Percentiles rank a stretch among this genome's conserved stretches.
Conservation (phyloP, 2,797 vertebrate species). For the Mus minutoides region DNA sequence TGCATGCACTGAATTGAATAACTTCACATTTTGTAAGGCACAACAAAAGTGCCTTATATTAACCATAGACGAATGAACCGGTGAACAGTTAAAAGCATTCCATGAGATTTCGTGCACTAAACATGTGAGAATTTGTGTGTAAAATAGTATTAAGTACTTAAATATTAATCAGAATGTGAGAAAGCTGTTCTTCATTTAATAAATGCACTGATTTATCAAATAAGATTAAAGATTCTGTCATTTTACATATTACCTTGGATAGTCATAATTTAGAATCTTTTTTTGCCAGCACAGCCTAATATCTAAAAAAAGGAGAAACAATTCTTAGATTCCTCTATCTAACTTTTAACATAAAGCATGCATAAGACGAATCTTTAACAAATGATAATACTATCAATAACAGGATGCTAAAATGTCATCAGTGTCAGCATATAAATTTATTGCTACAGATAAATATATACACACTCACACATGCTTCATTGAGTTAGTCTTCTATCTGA, state of each 20-base stretch:
- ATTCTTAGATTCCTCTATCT: slow-evolving; percentile 9
- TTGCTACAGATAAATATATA: slow-evolving; percentile 41
- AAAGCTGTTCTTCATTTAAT: slow-evolving; percentile 62
- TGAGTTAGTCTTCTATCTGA: neutral
- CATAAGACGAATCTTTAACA: neutral
- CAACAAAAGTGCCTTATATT: slow-evolving; percentile 86
- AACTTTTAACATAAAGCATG: slow-evolving; percentile 27
- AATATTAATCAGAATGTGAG: slow-evolving; percentile 64
- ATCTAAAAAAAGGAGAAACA: neutral
- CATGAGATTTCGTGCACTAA: slow-evolving; percentile 70
- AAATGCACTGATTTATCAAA: slow-evolving; percentile 68
- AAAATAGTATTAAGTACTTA: slow-evolving; percentile 74
- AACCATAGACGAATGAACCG: slow-evolving; percentile 85
- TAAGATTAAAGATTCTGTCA: slow-evolving; percentile 58
- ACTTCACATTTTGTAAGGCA: slow-evolving; percentile 84
- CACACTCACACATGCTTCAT: neutral
- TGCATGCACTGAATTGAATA: slow-evolving; percentile 83
- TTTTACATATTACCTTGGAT: slow-evolving; percentile 32
- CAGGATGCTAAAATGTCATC: slow-evolving; percentile 30
- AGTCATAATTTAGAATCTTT: slow-evolving; percentile 44
- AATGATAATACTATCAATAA: slow-evolving; percentile 43
- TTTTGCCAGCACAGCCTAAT: slow-evolving; percentile 27
- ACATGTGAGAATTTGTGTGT: slow-evolving; percentile 71
- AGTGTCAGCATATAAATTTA: neutral
- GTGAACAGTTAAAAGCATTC: slow-evolving; percentile 84